Evolutionary conservation across 1,140 invertebrate species (phyloP).

Genomic region (Caerostris extrusa): DNA sequence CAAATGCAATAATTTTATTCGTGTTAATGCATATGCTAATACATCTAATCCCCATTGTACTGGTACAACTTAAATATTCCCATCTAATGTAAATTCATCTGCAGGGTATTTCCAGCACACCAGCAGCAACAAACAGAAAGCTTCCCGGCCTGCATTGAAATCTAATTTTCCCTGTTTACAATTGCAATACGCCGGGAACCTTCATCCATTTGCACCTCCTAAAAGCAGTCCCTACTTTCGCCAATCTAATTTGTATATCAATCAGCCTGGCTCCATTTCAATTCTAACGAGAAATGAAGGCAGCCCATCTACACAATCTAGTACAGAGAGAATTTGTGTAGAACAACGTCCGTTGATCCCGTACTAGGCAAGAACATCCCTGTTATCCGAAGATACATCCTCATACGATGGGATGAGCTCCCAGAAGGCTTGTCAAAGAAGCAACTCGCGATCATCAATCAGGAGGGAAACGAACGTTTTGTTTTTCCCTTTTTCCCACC

Average conservation of each 20-base stretch:
- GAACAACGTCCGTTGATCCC: not conserved
- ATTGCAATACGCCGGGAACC: not conserved
- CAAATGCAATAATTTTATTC: too few relatives aligned
- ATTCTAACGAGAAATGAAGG: not conserved
- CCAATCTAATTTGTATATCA: slow-evolving; percentile 36
- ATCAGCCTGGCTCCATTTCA: not conserved
- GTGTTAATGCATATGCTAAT: too few relatives aligned
- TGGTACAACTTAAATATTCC: too few relatives aligned
- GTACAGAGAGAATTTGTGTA: not conserved
- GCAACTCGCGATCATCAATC: slow-evolving; percentile 53
- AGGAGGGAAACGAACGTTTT: not conserved
- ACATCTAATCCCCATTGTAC: too few relatives aligned
- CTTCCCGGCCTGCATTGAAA: not conserved
- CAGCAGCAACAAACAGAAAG: too few relatives aligned
- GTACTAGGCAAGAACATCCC: not conserved
- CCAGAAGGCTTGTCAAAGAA: slow-evolving; percentile 51
- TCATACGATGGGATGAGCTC: not conserved
- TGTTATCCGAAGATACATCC: not conserved
- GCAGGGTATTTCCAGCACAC: too few relatives aligned
- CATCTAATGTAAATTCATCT: too few relatives aligned
- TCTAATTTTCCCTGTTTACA: not conserved
- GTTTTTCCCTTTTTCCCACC: not conserved
- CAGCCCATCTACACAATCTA: not conserved
- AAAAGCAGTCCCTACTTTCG: not conserved
- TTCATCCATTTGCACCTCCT: slow-evolving; percentile 18